A percentile compares a stretch with the other conserved stretches of the same genome.
Conservation (phyloP, 2,113 vertebrate species). For the Upupa epops region DNA sequence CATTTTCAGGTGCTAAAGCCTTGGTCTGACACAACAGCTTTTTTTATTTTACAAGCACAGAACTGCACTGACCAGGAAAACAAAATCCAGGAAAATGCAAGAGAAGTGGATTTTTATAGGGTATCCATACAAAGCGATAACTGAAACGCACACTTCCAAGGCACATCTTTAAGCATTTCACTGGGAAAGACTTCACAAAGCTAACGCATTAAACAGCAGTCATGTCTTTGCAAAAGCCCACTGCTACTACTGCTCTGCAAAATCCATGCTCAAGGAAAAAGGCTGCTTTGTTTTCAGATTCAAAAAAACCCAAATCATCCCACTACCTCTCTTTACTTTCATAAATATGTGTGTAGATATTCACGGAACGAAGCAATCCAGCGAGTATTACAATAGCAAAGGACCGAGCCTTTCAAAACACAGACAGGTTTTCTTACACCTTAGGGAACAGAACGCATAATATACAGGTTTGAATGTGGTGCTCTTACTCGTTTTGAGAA, state of each 20-base stretch:
- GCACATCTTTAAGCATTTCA: not conserved
- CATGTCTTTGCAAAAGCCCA: not conserved
- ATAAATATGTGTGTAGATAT: not conserved
- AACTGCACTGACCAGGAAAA: not conserved
- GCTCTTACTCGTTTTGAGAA: not conserved
- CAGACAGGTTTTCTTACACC: not conserved
- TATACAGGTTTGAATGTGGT: not conserved
- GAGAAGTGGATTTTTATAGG: not conserved
- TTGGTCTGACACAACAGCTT: not conserved
- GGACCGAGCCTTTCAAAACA: not conserved
- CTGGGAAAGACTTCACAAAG: not conserved
- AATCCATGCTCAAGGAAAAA: not conserved
- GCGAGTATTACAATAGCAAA: not conserved
- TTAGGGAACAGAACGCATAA: not conserved
- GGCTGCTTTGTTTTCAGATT: not conserved
- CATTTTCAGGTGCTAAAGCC: constrained; percentile 33
- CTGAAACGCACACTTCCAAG: not conserved
- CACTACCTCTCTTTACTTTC: not conserved
- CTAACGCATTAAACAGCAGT: not conserved
- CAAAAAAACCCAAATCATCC: not conserved
- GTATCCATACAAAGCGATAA: not conserved
- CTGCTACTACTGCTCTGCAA: not conserved
- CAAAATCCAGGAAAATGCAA: not conserved
- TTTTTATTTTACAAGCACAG: not conserved
- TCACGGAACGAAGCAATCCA: not conserved